These are phyloP conservation scores for Neocloeon triangulifer DNA, from an alignment of 1,140 invertebrate species.

Conservation along the genomic window DNA sequence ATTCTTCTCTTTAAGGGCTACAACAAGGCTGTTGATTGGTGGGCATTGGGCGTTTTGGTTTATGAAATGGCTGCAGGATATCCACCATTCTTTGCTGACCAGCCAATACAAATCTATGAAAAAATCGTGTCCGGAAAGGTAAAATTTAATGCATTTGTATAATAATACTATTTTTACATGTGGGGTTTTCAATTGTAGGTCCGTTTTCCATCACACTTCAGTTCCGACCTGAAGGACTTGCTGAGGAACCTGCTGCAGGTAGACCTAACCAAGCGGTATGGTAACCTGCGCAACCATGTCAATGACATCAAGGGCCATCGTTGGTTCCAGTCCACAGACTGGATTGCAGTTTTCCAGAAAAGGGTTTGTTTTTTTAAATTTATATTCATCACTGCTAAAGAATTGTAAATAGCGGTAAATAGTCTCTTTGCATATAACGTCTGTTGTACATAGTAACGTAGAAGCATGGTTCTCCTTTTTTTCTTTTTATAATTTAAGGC, in stretches of 20 bases:
- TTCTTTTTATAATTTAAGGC: no score
- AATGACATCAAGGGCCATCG: slow-evolving; percentile 99
- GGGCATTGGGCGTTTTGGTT: slow-evolving; percentile 82
- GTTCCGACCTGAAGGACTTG: slow-evolving; percentile 89
- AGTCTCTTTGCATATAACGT: not conserved
- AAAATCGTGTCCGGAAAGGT: slow-evolving; percentile 76
- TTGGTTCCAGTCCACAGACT: slow-evolving; percentile 96
- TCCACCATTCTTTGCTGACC: slow-evolving; percentile 90
- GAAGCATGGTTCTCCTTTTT: not conserved
- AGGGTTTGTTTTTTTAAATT: slow-evolving; percentile 34
- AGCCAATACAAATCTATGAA: slow-evolving; percentile 97
- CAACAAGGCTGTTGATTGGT: slow-evolving; percentile 98
- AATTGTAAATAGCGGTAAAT: no score
- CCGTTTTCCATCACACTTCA: slow-evolving; percentile 78
- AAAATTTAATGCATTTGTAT: not conserved
- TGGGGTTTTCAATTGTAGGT: slow-evolving; percentile 18
- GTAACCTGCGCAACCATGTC: slow-evolving; percentile 95
- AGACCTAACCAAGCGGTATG: slow-evolving; percentile 94
- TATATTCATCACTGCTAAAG: not conserved
- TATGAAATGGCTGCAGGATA: slow-evolving; percentile 85
- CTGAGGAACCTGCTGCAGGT: slow-evolving; percentile 93
- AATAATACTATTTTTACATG: not conserved
- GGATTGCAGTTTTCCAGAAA: slow-evolving; percentile 98
- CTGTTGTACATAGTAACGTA: no score
- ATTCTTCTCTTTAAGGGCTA: slow-evolving; percentile 45